Conservation (phyloP, 1,140 invertebrate species). For the Diorhabda carinulata region DNA sequence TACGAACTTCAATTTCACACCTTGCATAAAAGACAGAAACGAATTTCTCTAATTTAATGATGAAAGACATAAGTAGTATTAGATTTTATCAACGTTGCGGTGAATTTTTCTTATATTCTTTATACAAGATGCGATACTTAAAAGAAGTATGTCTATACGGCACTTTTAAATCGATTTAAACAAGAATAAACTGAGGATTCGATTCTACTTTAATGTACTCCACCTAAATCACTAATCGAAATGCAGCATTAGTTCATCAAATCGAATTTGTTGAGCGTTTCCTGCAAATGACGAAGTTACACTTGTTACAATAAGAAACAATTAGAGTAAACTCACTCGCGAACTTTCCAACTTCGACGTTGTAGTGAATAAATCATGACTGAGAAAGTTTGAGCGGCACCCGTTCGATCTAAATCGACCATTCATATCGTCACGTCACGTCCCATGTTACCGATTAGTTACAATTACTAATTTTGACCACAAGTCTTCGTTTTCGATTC, state of each 20-base stretch:
- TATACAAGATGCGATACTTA: too few species aligned
- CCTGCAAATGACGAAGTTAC: neutral
- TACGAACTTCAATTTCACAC: too few species aligned
- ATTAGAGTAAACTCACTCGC: constrained; percentile 3
- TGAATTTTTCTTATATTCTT: too few species aligned
- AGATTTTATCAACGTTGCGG: too few species aligned
- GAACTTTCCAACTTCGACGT: constrained; percentile 4
- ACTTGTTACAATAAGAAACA: constrained; percentile 3
- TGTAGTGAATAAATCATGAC: constrained; percentile 13
- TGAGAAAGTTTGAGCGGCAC: constrained; percentile 18
- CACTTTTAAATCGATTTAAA: neutral
- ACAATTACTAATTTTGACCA: constrained; percentile 26
- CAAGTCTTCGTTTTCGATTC: constrained; percentile 22
- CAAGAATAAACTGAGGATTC: neutral
- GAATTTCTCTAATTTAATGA: too few species aligned
- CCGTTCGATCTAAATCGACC: constrained; percentile 29
- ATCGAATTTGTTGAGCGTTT: neutral
- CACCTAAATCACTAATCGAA: constrained; percentile 1
- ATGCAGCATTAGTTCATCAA: constrained; percentile 2
- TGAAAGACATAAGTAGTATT: too few species aligned
- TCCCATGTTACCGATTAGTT: constrained; percentile 21
- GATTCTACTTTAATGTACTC: neutral
- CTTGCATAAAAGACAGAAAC: too few species aligned
- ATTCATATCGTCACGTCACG: constrained; percentile 26
- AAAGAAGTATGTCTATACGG: neutral